phyloP scores from a whole-genome alignment of 1,140 invertebrate species.

The Heliconius hermathena region DNA sequence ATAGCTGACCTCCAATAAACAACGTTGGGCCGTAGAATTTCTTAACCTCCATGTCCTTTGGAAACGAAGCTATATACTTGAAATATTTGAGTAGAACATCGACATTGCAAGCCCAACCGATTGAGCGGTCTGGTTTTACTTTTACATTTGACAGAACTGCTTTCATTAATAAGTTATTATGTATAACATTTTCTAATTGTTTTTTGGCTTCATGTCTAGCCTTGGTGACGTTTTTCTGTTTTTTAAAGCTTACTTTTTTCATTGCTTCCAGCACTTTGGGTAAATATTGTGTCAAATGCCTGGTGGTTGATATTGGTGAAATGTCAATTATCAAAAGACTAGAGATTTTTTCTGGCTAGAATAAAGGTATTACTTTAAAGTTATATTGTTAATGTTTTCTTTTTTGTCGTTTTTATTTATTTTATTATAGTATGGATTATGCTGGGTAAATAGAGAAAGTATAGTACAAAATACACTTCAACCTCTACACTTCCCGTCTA shows the following conservation, averaged over 20 bases:
- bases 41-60: slow-evolving; percentile 46
- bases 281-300: slow-evolving; percentile 78
- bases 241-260: slow-evolving; percentile 63
- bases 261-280: slow-evolving; percentile 83
- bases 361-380: slow-evolving; percentile 23
- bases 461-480: not conserved
- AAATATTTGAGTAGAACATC: slow-evolving; percentile 59
- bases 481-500: not conserved
- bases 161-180: slow-evolving; percentile 50
- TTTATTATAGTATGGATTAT: not conserved
- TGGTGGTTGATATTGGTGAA: slow-evolving; percentile 84
- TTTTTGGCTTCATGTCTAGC: slow-evolving; percentile 50
- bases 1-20: slow-evolving; percentile 61
- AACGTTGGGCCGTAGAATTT: slow-evolving; percentile 57
- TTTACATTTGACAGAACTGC: slow-evolving; percentile 55
- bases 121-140: slow-evolving; percentile 47
- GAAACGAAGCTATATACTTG: slow-evolving; percentile 53
- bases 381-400: not conserved
- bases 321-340: slow-evolving; percentile 89
- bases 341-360: slow-evolving; percentile 86
- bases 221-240: slow-evolving; percentile 41
- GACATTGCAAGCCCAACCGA: slow-evolving; percentile 65
- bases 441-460: not conserved
- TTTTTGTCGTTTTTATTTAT: not conserved
- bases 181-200: slow-evolving; percentile 48